These are phyloP conservation scores for Toxostoma redivivum DNA, from an alignment of 2,113 vertebrate genomes.

Conservation along the genomic window DNA sequence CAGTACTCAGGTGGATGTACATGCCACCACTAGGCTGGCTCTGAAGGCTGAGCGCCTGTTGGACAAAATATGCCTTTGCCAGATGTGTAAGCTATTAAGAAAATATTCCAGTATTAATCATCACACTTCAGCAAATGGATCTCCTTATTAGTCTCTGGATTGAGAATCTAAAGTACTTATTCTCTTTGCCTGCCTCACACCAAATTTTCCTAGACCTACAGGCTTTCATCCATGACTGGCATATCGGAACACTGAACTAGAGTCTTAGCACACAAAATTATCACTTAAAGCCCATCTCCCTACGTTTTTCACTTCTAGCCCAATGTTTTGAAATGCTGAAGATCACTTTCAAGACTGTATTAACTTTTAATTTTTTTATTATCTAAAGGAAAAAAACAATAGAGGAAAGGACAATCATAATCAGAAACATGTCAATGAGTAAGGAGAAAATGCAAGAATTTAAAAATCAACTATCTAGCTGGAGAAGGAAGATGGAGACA, in stretches of 20 bases:
- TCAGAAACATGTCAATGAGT: background rate
- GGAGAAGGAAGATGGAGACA: background rate
- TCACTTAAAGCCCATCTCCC: background rate
- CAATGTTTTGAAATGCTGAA: background rate
- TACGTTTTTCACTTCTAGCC: background rate
- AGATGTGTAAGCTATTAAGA: background rate
- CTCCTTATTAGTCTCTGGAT: background rate
- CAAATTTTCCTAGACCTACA: background rate
- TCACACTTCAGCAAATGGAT: background rate
- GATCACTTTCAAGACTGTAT: background rate
- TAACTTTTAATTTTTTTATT: background rate
- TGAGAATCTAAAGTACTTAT: background rate
- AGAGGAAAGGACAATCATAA: background rate
- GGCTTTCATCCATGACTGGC: background rate
- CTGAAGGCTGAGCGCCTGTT: background rate
- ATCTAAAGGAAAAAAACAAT: background rate
- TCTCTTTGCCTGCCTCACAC: background rate
- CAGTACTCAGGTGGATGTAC: accelerated
- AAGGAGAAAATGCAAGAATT: background rate
- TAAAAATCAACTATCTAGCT: background rate
- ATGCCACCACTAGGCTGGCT: background rate
- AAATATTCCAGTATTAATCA: background rate
- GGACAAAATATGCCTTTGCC: background rate
- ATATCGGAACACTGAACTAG: background rate
- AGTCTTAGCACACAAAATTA: background rate